Evolutionary conservation across 2,797 vertebrate species (phyloP).

Genomic region (Aeoliscus strigatus): DNA sequence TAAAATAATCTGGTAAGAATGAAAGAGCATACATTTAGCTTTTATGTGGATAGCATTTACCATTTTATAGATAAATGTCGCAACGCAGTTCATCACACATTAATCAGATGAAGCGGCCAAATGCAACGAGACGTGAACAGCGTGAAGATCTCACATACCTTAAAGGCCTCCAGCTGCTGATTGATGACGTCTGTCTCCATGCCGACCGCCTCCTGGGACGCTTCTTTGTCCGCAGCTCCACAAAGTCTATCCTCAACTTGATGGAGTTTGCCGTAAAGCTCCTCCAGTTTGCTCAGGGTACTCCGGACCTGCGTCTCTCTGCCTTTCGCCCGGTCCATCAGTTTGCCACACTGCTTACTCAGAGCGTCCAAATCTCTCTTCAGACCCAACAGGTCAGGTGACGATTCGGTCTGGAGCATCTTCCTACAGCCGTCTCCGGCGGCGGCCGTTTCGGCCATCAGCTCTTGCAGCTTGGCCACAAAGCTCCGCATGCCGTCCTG

Average conservation of each 20-base stretch:
- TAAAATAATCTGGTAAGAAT: too few relatives aligned
- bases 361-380: constrained; percentile 92
- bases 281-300: constrained; percentile 77
- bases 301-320: constrained; percentile 81
- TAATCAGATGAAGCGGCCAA: too few relatives aligned
- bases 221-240: constrained; percentile 82
- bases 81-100: too few relatives aligned
- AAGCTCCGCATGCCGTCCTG: constrained; percentile 79
- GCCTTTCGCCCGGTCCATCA: constrained; percentile 85
- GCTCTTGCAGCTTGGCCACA: constrained; percentile 81
- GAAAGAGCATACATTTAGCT: too few relatives aligned
- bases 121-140: background rate
- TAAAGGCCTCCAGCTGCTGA: constrained; percentile 89
- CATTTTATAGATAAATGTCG: too few relatives aligned
- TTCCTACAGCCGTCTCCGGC: constrained; percentile 88
- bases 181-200: constrained; percentile 96
- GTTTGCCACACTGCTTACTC: constrained; percentile 93
- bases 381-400: constrained; percentile 89
- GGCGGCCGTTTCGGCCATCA: constrained; percentile 81
- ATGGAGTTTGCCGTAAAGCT: constrained; percentile 80
- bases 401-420: constrained; percentile 86
- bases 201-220: constrained; percentile 88
- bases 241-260: constrained; percentile 73
- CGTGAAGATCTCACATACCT: constrained; percentile 79
- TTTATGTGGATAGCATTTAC: too few relatives aligned